phyloP scores from a whole-genome alignment of 1,140 invertebrate genomes.

The Cydia pomonella region DNA sequence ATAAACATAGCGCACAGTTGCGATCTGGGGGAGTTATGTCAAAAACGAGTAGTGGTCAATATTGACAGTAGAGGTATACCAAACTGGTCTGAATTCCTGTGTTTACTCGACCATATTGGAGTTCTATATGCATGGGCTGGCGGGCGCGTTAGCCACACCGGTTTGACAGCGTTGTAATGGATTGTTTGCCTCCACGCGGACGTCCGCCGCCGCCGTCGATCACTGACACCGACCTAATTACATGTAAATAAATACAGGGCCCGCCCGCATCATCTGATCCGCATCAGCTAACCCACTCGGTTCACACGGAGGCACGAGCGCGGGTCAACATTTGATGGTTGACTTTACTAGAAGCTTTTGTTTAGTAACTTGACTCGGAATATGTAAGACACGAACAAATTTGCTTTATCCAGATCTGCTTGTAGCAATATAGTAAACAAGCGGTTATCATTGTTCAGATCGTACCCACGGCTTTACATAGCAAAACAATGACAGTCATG shows the following conservation, averaged over 20 bases:
- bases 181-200: conserved; percentile 65
- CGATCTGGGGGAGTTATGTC: conserved; percentile 34
- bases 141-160: conserved; percentile 45
- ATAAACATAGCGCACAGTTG: conserved; percentile 1
- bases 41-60: conserved; percentile 55
- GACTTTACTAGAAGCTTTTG: conserved; percentile 25
- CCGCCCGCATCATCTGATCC: conserved; percentile 49
- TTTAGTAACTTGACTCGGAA: conserved; percentile 7
- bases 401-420: neutral
- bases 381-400: conserved; percentile 23
- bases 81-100: conserved; percentile 64
- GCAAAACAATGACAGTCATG: conserved; percentile 13
- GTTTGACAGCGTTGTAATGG: conserved; percentile 57
- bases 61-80: conserved; percentile 52
- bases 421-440: conserved; percentile 18
- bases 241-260: conserved; percentile 74
- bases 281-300: conserved; percentile 48
- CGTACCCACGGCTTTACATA: neutral
- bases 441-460: conserved; percentile 1
- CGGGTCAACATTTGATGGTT: conserved; percentile 21
- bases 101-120: conserved; percentile 60
- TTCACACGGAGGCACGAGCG: conserved; percentile 40
- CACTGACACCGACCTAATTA: conserved; percentile 72
- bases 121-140: conserved; percentile 56
- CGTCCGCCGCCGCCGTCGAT: conserved; percentile 63